Base-by-base conservation (phyloP, 2,113 vertebrate species). In the Epinephelus cyanopodus region DNA sequence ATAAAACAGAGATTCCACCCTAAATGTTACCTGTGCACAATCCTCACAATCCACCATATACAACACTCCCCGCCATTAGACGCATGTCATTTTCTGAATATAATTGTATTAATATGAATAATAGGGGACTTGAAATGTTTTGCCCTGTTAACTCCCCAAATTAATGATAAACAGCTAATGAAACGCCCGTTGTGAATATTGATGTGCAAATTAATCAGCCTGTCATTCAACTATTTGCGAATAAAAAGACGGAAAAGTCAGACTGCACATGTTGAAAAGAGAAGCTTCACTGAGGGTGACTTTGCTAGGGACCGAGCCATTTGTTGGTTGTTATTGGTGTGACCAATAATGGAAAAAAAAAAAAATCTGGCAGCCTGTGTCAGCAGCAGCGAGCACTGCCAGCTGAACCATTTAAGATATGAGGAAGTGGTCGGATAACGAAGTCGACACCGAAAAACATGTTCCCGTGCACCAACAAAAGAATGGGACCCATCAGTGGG, bases 201-300 rank as follows among this genome's bases (percentile, higher is more conserved):
- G 66, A 88, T 64, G 76, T 77, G 81, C 77, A 65, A 91, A 87
- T 84, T 13, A 81, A 75, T 74, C 65, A 42, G 81, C 63, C 37
- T 76, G 78, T 89, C 70, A 84, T 77, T 84, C 77, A 54, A 42
- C 1, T 68, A 2, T 58, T 54, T 29, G 4, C 5, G 25, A 29
- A 56, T n/a, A 39, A 33, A 64, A 17, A 58, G 29, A n/a, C 21
- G 8, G 73, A 65, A 60, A 78, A 74, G 71, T 57, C 50, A 45
- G 12, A 19, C 47, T 7, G 62, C 33, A 18, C 1, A n/a, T 70
- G 4, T 8, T 13, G 1, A 47, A 37, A 15, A 57, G 18, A 37
- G 48, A 53, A 74, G 71, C 66, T 65, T 74, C 45, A 23, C n/a
- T 6, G 52, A 78, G 79, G 82, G 74, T 67, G 70, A 85, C 79